phyloP scores from a whole-genome alignment of 2,113 vertebrate species.

The Pollachius pollachius region DNA sequence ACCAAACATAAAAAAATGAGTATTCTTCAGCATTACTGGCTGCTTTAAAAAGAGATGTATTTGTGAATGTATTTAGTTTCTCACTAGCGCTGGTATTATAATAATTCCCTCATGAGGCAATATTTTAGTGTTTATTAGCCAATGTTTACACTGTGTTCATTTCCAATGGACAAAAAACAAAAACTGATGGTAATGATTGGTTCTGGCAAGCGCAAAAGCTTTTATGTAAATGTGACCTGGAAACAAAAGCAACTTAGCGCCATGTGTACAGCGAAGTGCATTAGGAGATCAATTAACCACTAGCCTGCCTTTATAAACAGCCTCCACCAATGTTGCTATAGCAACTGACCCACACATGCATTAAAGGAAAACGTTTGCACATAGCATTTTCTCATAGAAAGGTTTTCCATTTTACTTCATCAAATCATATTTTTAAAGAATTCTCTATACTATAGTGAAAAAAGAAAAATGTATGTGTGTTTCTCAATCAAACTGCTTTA shows the following conservation, averaged over 20 bases:
- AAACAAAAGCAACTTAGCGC: slow-evolving; percentile 94
- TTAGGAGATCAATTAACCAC: slow-evolving; percentile 99
- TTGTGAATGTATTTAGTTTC: slow-evolving; percentile 57
- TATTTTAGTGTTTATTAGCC: slow-evolving; percentile 86
- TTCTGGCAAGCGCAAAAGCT: slow-evolving; percentile 86
- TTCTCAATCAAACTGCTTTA: no score
- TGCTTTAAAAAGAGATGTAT: slow-evolving; percentile 40
- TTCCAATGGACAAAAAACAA: slow-evolving; percentile 84
- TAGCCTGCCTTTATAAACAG: slow-evolving; percentile 86
- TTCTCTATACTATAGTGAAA: no score
- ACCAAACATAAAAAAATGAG: slow-evolving; percentile 24
- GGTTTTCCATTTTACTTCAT: slow-evolving; percentile 30
- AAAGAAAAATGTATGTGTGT: no score
- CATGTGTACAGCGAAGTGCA: slow-evolving; percentile 90
- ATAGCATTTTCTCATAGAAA: slow-evolving; percentile 23
- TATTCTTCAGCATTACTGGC: slow-evolving; percentile 56
- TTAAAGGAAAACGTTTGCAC: slow-evolving; percentile 62
- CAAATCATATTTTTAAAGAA: background rate
- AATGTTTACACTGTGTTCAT: slow-evolving; percentile 81
- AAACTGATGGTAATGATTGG: slow-evolving; percentile 92
- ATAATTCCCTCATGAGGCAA: slow-evolving; percentile 81
- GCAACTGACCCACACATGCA: slow-evolving; percentile 82
- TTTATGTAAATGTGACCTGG: slow-evolving; percentile 99
- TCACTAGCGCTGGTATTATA: slow-evolving; percentile 67
- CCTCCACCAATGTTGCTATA: slow-evolving; percentile 78